A percentile compares a stretch with the other conserved stretches of the same genome.
phyloP scores from a whole-genome alignment of 35 echinoderm and acorn worm genomes.

The Lytechinus pictus region DNA sequence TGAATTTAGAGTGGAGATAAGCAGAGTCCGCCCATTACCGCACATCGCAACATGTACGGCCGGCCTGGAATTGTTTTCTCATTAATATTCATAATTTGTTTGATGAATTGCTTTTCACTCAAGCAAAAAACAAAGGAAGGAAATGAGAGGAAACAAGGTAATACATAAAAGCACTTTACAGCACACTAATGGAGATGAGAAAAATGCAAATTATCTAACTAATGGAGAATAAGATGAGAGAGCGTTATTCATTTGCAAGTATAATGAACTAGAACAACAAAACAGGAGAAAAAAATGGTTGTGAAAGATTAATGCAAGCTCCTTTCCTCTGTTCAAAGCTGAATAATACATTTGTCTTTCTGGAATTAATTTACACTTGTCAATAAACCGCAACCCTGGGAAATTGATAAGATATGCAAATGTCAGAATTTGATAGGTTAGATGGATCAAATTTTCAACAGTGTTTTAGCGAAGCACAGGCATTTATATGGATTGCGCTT shows the following conservation, averaged over 20 bases:
- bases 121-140: not conserved
- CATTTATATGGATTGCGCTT: not conserved
- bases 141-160: not conserved
- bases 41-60: not conserved
- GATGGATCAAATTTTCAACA: conserved; percentile 22
- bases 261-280: not conserved
- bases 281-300: not conserved
- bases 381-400: conserved; percentile 32
- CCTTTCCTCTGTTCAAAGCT: not conserved
- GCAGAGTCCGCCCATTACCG: not conserved
- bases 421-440: conserved; percentile 22
- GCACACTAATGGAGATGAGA: conserved; percentile 31
- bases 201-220: conserved; percentile 24
- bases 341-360: conserved; percentile 1
- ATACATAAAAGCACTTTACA: conserved; percentile 13
- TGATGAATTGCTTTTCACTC: conserved; percentile 32
- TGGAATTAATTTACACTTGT: conserved; percentile 46
- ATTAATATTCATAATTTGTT: conserved; percentile 25
- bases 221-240: conserved; percentile 35
- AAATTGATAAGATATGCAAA: conserved; percentile 46
- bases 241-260: conserved; percentile 37
- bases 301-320: conserved; percentile 35
- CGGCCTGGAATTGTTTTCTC: not conserved
- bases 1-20: conserved; percentile 4
- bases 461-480: not conserved